Evolutionary conservation across 2,797 vertebrate species (phyloP).

Genomic region (Falco columbarius): DNA sequence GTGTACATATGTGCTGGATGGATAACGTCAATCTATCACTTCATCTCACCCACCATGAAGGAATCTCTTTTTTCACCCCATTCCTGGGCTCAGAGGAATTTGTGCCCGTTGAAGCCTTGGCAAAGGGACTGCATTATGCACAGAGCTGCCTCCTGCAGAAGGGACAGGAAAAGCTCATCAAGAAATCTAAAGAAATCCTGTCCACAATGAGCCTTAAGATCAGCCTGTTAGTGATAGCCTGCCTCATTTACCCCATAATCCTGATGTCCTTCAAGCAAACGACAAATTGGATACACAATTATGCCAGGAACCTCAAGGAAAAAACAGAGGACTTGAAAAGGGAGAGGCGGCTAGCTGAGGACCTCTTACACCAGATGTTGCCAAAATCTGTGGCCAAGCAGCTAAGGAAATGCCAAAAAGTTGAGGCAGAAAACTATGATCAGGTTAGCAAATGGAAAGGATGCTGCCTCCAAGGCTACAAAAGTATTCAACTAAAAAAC

Average conservation of each 20-base stretch:
- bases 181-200: constrained; percentile 77
- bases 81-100: neutral
- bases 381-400: constrained; percentile 90
- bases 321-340: constrained; percentile 82
- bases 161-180: constrained; percentile 71
- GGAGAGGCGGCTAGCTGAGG: constrained; percentile 84
- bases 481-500: neutral
- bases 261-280: constrained; percentile 88
- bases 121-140: constrained; percentile 48
- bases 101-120: neutral
- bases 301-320: constrained; percentile 81
- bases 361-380: constrained; percentile 91
- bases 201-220: constrained; percentile 81
- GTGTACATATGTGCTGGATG: constrained; percentile 78
- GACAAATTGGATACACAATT: constrained; percentile 88
- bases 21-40: constrained; percentile 71
- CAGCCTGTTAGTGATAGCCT: constrained; percentile 79
- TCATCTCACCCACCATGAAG: constrained; percentile 21
- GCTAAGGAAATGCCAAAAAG: constrained; percentile 82
- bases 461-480: neutral
- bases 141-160: constrained; percentile 78
- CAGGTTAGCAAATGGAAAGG: constrained; percentile 57
- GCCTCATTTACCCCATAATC: constrained; percentile 86
- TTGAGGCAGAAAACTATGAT: constrained; percentile 91
- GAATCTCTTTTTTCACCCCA: neutral